These are phyloP conservation scores for Galeopterus variegatus DNA, from an alignment of 2,113 vertebrate genomes.

Conservation along the genomic window DNA sequence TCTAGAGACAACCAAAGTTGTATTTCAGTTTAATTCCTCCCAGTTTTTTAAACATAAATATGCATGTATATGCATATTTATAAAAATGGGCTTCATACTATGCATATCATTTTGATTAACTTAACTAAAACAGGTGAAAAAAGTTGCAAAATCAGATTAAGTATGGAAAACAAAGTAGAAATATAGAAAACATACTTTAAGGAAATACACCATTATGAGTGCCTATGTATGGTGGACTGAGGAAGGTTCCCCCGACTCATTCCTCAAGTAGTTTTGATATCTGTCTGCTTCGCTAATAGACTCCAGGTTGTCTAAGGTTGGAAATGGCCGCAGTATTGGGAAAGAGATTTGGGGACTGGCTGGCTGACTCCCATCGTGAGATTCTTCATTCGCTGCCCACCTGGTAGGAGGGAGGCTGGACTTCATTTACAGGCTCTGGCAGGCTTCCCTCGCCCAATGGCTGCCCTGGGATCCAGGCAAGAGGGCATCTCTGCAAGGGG, in stretches of 20 bases:
- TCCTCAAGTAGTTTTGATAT: neutral
- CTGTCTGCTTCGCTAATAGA: neutral
- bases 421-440: neutral
- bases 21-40: neutral
- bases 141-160: constrained; percentile 4
- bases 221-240: neutral
- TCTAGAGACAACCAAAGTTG: neutral
- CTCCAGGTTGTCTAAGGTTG: neutral
- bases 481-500: no score
- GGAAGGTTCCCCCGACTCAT: no score
- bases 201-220: neutral
- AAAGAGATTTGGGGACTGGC: neutral
- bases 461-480: neutral
- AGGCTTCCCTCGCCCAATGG: neutral
- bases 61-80: neutral
- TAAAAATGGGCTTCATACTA: neutral
- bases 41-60: neutral
- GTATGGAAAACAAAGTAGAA: neutral
- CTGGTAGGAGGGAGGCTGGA: neutral
- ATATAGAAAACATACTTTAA: neutral
- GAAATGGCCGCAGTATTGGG: neutral
- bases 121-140: constrained; percentile 10
- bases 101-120: neutral
- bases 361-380: neutral
- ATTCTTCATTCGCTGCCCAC: fast-evolving